Percentiles rank a stretch among this genome's conserved stretches.
Evolutionary conservation across 2,888 invertebrate species (phyloP).

Genomic region (Pachliopta kotzebuea): DNA sequence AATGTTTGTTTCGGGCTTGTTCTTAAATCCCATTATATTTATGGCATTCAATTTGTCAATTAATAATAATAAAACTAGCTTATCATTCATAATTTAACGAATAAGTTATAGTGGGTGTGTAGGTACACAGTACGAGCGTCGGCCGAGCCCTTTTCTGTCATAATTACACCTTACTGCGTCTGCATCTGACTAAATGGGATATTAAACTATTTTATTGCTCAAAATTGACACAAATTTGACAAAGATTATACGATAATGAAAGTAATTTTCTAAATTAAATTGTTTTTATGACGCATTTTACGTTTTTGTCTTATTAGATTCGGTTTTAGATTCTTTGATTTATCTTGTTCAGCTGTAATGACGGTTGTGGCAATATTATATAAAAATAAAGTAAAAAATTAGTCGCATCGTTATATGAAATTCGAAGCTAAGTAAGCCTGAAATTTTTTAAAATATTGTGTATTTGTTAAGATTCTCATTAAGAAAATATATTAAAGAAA

Average conservation of each 20-base stretch:
- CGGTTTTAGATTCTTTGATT: background rate
- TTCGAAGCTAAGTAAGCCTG: too few species aligned
- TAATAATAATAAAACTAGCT: conserved; percentile 14
- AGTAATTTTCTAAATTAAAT: conserved; percentile 55
- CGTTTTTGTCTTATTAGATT: conserved; percentile 27
- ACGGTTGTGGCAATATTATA: background rate
- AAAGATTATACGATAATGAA: conserved; percentile 69
- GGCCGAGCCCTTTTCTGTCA: conserved; percentile 44
- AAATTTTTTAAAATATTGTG: too few species aligned
- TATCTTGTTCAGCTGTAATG: background rate
- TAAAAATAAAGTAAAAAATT: background rate
- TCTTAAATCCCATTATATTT: background rate
- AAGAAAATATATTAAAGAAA: too few species aligned
- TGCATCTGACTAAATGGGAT: conserved; percentile 76
- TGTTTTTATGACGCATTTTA: conserved; percentile 38
- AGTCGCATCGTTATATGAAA: background rate
- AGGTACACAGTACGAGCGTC: conserved; percentile 33
- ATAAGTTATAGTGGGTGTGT: conserved; percentile 30
- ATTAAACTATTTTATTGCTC: conserved; percentile 78
- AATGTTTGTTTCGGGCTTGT: too few species aligned
- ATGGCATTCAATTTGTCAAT: conserved; percentile 3
- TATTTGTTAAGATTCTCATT: too few species aligned
- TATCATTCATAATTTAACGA: conserved; percentile 9
- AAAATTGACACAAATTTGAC: conserved; percentile 76
- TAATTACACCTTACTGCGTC: conserved; percentile 65